Evolutionary conservation across 2,888 invertebrate genomes (phyloP).

Genomic region (Agrilus biguttatus): DNA sequence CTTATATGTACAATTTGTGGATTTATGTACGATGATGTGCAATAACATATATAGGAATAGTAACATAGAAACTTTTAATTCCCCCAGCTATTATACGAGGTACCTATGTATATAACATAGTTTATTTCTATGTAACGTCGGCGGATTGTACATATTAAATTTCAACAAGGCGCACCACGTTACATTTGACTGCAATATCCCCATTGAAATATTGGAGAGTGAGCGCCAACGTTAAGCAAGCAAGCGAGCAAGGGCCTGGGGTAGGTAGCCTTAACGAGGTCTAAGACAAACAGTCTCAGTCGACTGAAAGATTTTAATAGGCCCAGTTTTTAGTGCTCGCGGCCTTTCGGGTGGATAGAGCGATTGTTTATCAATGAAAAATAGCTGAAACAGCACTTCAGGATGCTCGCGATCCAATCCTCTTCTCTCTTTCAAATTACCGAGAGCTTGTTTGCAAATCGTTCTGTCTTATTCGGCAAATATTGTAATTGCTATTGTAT

Average conservation of each 20-base stretch:
- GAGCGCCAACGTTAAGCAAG: constrained; percentile 5
- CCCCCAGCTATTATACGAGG: no score
- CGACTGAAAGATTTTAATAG: constrained; percentile 33
- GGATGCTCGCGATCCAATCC: constrained; percentile 9
- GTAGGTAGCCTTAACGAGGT: constrained; percentile 20
- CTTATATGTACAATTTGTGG: no score
- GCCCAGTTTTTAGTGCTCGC: constrained; percentile 28
- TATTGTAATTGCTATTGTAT: background rate
- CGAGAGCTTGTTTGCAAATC: constrained; percentile 10
- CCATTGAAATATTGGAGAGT: constrained; percentile 19
- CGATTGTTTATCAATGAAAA: constrained; percentile 23
- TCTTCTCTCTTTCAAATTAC: no score
- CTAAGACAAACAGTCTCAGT: constrained; percentile 28
- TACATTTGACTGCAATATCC: constrained; percentile 7
- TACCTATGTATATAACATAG: no score
- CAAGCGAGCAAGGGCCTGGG: constrained; percentile 6
- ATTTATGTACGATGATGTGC: no score
- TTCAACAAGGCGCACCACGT: background rate
- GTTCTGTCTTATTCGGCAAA: background rate
- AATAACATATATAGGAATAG: no score
- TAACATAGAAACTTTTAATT: no score
- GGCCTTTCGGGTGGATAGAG: constrained; percentile 17
- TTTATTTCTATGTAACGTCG: no score
- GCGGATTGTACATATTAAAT: no score
- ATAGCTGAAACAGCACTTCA: constrained; percentile 20